Evolutionary conservation across 2,888 invertebrate species (phyloP), one percentile per base, ranked within the genome.

Genomic region (Folsomia candida): DNA sequence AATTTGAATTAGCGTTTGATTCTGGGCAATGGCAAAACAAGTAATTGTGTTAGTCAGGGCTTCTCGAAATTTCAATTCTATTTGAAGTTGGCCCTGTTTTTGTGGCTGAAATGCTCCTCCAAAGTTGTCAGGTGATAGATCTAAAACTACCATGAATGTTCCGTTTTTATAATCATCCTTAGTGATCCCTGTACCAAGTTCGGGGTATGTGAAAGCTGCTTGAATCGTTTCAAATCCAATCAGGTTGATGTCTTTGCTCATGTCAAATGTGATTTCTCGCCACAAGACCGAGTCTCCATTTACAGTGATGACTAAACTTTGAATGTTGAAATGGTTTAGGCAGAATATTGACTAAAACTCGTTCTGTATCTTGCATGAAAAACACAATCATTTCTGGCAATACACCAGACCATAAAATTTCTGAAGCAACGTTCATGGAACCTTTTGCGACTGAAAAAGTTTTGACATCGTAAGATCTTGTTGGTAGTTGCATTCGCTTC

Each of bases 21-120:
- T 47, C 25, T 64, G 47, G 2, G 24, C 47, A 2, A 51, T 2
- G 3, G 3, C 6, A 9, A 64, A 14, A 47, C 64, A 64, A 24
- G n/a, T 64, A 25, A 37, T 47, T 11, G 51, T 2, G 2, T 37
- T 29, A 20, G 47, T 51, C 2, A 64, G n/a, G 22, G 64, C 20
- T 2, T 4, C 24, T 47, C 25, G 4, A 22, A 64, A 64, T 24
- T 64, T 37, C 9, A 64, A 14, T 47, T 64, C 64, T 4, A 64
- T 4, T 22, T 64, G 29, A 2, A 64, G 29, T 24, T 64, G 64
- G 22, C 64, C 64, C 28, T 9, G 29, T 14, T 62, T 62, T 28
- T 26, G 9, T n/a, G 28, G 26, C n/a, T 62, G 62, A 22, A 62
- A 62, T n/a, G 28, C 28, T 20, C 28, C 28, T 28, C 29, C 28